Conservation (phyloP, 1,140 invertebrate genomes). For the Rhagoletis zephyria region DNA sequence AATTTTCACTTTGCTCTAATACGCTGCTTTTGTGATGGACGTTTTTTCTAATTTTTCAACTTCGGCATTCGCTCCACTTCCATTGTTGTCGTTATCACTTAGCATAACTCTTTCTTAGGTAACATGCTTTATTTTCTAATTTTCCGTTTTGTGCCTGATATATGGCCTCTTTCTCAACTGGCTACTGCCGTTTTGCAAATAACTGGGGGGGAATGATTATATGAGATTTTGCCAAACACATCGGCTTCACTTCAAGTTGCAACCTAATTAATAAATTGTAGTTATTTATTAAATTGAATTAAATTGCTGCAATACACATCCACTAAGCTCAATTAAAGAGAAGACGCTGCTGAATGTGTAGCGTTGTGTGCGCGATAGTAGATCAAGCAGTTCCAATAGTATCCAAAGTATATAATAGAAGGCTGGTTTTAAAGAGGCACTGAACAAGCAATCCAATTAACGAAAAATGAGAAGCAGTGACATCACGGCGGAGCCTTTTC, state of each 20-base stretch:
- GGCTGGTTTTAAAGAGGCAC: background rate
- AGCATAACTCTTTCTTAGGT: conserved; percentile 23
- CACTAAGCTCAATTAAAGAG: conserved; percentile 28
- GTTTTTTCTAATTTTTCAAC: conserved; percentile 3
- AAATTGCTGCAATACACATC: conserved; percentile 21
- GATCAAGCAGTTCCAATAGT: background rate
- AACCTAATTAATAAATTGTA: conserved; percentile 51
- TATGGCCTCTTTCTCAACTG: conserved; percentile 62
- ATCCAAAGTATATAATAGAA: background rate
- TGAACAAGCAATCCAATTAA: conserved; percentile 15
- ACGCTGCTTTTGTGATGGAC: conserved; percentile 9
- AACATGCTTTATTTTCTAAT: conserved; percentile 2
- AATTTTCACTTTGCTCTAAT: conserved; percentile 22
- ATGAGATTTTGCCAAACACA: conserved; percentile 59
- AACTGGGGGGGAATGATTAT: conserved; percentile 61
- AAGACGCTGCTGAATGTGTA: conserved; percentile 8
- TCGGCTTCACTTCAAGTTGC: conserved; percentile 45
- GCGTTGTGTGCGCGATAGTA: conserved; percentile 53
- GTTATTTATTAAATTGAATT: conserved; percentile 51
- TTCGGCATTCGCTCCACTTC: background rate
- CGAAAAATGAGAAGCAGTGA: conserved; percentile 62
- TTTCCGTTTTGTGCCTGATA: conserved; percentile 60
- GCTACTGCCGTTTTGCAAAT: conserved; percentile 60
- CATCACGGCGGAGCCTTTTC: conserved; percentile 63
- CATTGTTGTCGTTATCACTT: background rate